Evolutionary conservation across 2,888 invertebrate species (phyloP).

Genomic region (Sipha maydis): DNA sequence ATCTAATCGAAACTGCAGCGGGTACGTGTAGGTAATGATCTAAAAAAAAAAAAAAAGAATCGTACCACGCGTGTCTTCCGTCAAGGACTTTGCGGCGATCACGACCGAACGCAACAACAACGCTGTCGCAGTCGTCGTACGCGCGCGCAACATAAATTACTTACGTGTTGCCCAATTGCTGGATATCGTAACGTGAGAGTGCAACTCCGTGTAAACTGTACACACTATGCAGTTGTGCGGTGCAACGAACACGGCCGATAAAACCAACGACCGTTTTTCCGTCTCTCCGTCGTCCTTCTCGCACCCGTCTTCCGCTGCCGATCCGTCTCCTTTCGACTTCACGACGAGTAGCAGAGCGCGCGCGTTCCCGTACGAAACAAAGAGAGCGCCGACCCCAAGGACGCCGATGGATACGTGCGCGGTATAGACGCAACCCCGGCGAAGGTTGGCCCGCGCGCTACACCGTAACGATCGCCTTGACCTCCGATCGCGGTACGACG

Average conservation of each 20-base stretch:
- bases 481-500: background rate
- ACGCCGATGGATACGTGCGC: background rate
- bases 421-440: conserved; percentile 8
- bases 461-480: background rate
- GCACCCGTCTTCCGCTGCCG: background rate
- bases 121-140: background rate
- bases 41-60: conserved; percentile 21
- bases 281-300: background rate
- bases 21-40: background rate
- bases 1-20: conserved; percentile 26
- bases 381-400: conserved; percentile 26
- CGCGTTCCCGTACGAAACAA: background rate
- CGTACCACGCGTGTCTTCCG: conserved; percentile 29
- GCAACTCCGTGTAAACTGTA: background rate
- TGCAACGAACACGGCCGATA: background rate
- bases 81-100: conserved; percentile 56
- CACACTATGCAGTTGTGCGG: too few species aligned
- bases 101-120: conserved; percentile 31
- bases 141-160: background rate
- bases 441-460: conserved; percentile 1
- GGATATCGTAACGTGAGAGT: background rate
- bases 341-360: background rate
- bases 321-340: background rate
- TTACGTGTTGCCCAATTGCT: background rate
- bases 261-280: conserved; percentile 20